Evolutionary conservation across 2,888 invertebrate species (phyloP), one percentile per base, ranked within the genome.

Genomic region (Apamea crenata): DNA sequence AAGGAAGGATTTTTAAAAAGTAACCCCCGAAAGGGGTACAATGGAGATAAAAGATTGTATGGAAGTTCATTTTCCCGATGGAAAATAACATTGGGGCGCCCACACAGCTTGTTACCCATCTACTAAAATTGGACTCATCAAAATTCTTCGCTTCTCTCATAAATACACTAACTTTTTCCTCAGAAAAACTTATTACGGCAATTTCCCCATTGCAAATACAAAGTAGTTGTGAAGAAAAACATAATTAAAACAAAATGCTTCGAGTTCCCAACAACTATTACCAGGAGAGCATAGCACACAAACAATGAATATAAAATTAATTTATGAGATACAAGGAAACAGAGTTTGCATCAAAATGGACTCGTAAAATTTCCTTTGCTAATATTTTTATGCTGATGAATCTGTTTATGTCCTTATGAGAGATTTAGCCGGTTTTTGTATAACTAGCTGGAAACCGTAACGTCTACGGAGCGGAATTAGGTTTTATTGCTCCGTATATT

Each of bases 241-340:
- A 82, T 89, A 85, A 88, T 89, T 89, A 85, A 81, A 89, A 89
- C 74, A 83, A 85, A 88, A 89, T 70, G 76, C 53, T 81, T 36
- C 61, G 74, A 88, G 78, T 89, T 88, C 32, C 70, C 67, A 81
- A 83, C 83, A 77, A 78, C 78, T 79, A 77, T 36, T 79, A 88
- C 87, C 85, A 89, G 83, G 85, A 77, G 78, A 83, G 72, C 74
- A 87, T 83, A 85, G 74, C 50, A 80, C 78, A 69, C 87, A 84
- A 81, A 89, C 89, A 87, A 85, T 88, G 89, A 89, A 89, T 87
- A 85, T 61, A 80, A 87, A 84, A 83, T 89, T 89, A 87, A 89
- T 88, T 87, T 83, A 89, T 87, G 89, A 83, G 79, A 80, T 85
- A 78, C 81, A 83, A 81, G 77, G 78, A 80, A 75, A 88, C 78